Evolutionary conservation across 2,113 vertebrate genomes (phyloP).

Genomic region (Geothlypis trichas): DNA sequence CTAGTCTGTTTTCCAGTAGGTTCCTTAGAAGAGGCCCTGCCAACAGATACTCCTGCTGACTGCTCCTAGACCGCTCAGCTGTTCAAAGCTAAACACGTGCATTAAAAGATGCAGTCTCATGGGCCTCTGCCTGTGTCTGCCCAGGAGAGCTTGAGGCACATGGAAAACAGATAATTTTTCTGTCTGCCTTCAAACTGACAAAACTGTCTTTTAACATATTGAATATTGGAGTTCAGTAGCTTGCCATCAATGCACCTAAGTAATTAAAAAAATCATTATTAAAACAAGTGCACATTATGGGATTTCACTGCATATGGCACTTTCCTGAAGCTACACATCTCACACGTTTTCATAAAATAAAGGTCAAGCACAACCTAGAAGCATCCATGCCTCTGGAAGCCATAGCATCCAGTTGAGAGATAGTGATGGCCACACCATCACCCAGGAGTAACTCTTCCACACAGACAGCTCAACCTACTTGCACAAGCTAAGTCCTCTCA

Average conservation of each 20-base stretch:
- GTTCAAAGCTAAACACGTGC: background rate
- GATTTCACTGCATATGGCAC: constrained; percentile 20
- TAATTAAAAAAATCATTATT: constrained; percentile 67
- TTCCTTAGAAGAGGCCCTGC: background rate
- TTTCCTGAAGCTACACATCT: constrained; percentile 7
- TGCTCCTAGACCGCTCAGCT: background rate
- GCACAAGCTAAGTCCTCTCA: background rate
- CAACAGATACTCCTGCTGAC: background rate
- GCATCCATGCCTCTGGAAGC: background rate
- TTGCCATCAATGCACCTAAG: constrained; percentile 54
- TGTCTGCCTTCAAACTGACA: constrained; percentile 46
- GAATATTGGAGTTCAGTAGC: constrained; percentile 54
- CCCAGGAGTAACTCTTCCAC: background rate
- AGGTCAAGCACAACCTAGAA: background rate
- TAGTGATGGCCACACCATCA: background rate
- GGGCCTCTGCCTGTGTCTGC: background rate
- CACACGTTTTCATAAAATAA: background rate
- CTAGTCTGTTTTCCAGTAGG: background rate
- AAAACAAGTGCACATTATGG: constrained; percentile 27
- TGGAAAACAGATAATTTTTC: constrained; percentile 44
- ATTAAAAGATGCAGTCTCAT: background rate
- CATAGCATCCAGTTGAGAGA: background rate
- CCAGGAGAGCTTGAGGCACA: constrained; percentile 1
- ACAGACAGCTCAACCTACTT: background rate
- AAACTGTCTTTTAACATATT: constrained; percentile 58